Evolutionary conservation across 2,113 vertebrate genomes (phyloP).

Genomic region (Stegastes partitus): DNA sequence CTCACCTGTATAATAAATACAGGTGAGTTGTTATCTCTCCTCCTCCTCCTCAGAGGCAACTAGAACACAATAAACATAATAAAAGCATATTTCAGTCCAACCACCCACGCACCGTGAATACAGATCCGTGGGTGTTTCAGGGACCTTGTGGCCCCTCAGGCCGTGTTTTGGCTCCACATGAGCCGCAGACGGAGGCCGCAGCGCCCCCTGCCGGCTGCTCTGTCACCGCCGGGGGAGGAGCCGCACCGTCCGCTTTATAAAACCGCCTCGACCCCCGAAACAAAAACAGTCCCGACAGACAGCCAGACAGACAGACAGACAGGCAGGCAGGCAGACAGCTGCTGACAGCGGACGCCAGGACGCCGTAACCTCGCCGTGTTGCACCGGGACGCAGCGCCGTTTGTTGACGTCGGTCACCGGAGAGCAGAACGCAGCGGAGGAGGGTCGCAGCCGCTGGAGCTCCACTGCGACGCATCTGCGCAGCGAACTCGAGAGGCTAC

Average conservation of each 20-base stretch:
- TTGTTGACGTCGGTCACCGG: conserved; percentile 35
- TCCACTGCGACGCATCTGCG: conserved; percentile 63
- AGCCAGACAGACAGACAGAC: too few species aligned
- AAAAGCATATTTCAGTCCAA: too few species aligned
- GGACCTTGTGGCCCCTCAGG: not conserved
- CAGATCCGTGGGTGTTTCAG: not conserved
- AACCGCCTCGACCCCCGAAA: conserved; percentile 68
- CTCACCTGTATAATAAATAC: too few species aligned
- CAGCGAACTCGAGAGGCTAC: conserved; percentile 32
- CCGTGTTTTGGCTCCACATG: not conserved
- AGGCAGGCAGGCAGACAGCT: too few species aligned
- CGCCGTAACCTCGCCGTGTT: conserved; percentile 17
- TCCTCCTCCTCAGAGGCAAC: too few species aligned
- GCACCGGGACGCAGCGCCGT: conserved; percentile 27
- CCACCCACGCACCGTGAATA: too few species aligned
- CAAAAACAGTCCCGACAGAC: conserved; percentile 73
- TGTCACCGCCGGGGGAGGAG: conserved; percentile 68
- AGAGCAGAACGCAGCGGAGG: not conserved
- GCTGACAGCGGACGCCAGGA: conserved; percentile 1
- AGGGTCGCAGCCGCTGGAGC: conserved; percentile 52
- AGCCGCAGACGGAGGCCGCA: not conserved
- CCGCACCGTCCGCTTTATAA: conserved; percentile 70
- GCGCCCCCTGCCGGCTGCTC: conserved; percentile 71
- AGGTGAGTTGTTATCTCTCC: too few species aligned
- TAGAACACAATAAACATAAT: too few species aligned